phyloP scores from a whole-genome alignment of 1,140 invertebrate species.

The Hesperophylax magnus region DNA sequence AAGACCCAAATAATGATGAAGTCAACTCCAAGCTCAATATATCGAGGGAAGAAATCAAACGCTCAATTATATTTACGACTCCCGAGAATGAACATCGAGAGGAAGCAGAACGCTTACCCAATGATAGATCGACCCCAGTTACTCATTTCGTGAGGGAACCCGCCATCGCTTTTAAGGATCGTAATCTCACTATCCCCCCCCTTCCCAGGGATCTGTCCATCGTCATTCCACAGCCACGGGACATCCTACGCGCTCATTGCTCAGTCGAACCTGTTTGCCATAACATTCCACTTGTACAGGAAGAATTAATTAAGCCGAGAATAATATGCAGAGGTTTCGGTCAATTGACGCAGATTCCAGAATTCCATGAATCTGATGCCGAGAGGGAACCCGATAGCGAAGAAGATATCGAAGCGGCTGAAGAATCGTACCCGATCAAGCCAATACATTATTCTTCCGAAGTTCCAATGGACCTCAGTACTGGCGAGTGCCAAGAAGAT shows the following conservation, averaged over 20 bases:
- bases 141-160: conserved; percentile 67
- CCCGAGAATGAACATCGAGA: conserved; percentile 64
- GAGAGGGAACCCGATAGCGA: conserved; percentile 60
- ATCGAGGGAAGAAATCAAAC: conserved; percentile 69
- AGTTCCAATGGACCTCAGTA: conserved; percentile 82
- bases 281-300: conserved; percentile 58
- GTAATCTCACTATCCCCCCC: conserved; percentile 42
- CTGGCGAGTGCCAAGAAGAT: conserved; percentile 73
- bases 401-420: conserved; percentile 56
- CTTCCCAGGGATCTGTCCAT: conserved; percentile 55
- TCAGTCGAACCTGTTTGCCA: conserved; percentile 50
- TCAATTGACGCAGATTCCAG: conserved; percentile 71
- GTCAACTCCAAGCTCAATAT: conserved; percentile 70
- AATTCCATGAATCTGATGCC: conserved; percentile 66
- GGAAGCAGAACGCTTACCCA: conserved; percentile 60
- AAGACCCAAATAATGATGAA: conserved; percentile 84
- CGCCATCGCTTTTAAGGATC: conserved; percentile 48
- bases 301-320: conserved; percentile 63
- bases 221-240: conserved; percentile 52
- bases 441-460: conserved; percentile 67
- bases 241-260: conserved; percentile 53
- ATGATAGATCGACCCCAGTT: conserved; percentile 65
- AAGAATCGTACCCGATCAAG: conserved; percentile 56
- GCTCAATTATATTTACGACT: conserved; percentile 65
- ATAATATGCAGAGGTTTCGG: conserved; percentile 78